Percentiles rank a stretch among this genome's conserved stretches.
phyloP scores from a whole-genome alignment of 2,113 vertebrate species.

The Sander lucioperca region DNA sequence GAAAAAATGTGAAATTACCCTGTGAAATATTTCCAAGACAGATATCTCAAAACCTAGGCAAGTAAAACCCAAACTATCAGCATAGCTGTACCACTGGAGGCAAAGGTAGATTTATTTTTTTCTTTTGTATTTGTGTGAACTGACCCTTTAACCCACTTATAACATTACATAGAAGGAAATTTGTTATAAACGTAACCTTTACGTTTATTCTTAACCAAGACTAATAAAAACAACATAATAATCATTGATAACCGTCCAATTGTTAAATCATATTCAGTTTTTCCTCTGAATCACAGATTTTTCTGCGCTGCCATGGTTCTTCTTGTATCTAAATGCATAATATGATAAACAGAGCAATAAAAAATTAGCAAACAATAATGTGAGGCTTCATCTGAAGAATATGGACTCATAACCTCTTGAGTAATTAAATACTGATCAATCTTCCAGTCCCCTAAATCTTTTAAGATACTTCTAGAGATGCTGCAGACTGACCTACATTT shows the following conservation, averaged over 20 bases:
- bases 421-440: slow-evolving; percentile 47
- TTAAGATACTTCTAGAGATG: slow-evolving; percentile 35
- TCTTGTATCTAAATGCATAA: neutral
- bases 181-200: neutral
- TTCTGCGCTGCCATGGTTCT: slow-evolving; percentile 36
- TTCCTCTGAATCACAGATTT: slow-evolving; percentile 18
- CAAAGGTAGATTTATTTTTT: neutral
- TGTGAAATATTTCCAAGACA: neutral
- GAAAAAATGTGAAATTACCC: neutral
- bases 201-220: neutral
- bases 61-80: no score
- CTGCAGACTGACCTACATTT: slow-evolving; percentile 72
- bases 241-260: neutral
- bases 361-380: neutral
- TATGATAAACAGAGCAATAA: neutral
- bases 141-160: neutral
- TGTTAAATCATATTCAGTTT: neutral
- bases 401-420: slow-evolving; percentile 40
- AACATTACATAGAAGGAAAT: neutral
- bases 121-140: neutral
- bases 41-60: neutral
- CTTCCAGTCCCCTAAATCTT: slow-evolving; percentile 35
- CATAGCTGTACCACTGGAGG: neutral
- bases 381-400: neutral
- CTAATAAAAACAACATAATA: neutral